phyloP scores from a whole-genome alignment of 2,797 vertebrate genomes.

The Sternotherus odoratus region DNA sequence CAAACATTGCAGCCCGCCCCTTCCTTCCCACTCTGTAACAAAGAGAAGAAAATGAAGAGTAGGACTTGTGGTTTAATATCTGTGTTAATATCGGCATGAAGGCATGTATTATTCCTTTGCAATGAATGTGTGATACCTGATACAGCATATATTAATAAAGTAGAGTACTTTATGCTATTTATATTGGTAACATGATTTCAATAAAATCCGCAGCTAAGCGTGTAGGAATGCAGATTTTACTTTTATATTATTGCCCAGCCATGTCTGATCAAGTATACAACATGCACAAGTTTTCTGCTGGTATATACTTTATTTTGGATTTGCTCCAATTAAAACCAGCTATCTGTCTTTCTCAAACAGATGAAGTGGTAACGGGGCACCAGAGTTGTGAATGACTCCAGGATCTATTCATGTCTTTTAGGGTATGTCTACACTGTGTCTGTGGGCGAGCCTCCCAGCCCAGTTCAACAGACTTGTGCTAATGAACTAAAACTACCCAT shows the following conservation, averaged over 20 bases:
- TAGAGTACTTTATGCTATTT: constrained; percentile 70
- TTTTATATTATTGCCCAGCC: constrained; percentile 58
- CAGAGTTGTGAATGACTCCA: neutral
- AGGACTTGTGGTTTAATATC: constrained; percentile 73
- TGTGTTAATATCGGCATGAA: constrained; percentile 71
- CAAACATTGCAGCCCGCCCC: constrained; percentile 21
- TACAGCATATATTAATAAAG: constrained; percentile 78
- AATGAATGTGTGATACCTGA: constrained; percentile 70
- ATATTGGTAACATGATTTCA: constrained; percentile 71
- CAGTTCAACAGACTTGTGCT: neutral
- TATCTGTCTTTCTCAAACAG: neutral
- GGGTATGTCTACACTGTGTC: neutral
- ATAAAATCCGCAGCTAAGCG: constrained; percentile 69
- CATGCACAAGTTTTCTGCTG: constrained; percentile 42
- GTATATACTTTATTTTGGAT: constrained; percentile 60
- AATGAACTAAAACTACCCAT: neutral
- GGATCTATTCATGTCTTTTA: neutral
- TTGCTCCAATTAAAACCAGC: constrained; percentile 61
- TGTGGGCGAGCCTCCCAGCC: neutral
- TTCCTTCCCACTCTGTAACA: constrained; percentile 64
- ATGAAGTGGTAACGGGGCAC: neutral
- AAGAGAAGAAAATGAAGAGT: constrained; percentile 74
- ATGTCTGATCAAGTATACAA: constrained; percentile 49
- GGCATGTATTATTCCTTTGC: constrained; percentile 69
- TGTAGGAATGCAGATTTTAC: constrained; percentile 62